Percentiles rank a stretch among this genome's conserved stretches.
phyloP scores from a whole-genome alignment of 2,113 vertebrate genomes.

The Notothenia rossii region DNA sequence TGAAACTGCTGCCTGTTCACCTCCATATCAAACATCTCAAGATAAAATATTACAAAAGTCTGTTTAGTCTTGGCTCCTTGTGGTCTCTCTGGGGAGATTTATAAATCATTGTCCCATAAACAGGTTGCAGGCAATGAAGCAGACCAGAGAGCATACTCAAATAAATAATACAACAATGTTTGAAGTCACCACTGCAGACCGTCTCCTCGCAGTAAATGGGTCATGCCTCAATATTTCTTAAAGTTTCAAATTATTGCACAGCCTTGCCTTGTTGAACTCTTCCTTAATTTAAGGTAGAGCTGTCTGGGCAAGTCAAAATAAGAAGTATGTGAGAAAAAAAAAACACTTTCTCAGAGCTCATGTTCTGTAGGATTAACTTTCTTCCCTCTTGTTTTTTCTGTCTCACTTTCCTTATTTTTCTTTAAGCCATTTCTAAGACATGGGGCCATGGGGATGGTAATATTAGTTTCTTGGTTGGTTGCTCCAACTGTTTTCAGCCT shows the following conservation, averaged over 20 bases:
- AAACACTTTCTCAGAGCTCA: constrained; percentile 13
- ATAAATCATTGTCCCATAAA: constrained; percentile 63
- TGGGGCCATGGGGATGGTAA: not conserved
- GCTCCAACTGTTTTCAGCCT: not conserved
- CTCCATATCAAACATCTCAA: constrained; percentile 46
- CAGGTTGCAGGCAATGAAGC: constrained; percentile 58
- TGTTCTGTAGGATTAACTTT: constrained; percentile 38
- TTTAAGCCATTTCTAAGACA: not conserved
- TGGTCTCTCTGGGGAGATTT: constrained; percentile 53
- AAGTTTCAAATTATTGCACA: constrained; percentile 79
- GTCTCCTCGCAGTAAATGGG: constrained; percentile 70
- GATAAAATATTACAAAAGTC: constrained; percentile 53
- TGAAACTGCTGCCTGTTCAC: constrained; percentile 31
- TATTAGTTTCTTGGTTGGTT: not conserved
- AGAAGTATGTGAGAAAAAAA: constrained; percentile 28
- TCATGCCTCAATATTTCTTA: constrained; percentile 73
- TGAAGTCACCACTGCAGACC: constrained; percentile 62
- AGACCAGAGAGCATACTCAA: constrained; percentile 59
- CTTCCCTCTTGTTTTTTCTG: not conserved
- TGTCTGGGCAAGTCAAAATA: constrained; percentile 35
- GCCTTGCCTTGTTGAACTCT: constrained; percentile 69
- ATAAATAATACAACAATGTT: constrained; percentile 59
- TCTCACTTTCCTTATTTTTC: not conserved
- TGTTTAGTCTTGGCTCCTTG: constrained; percentile 34
- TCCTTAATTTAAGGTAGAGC: constrained; percentile 62